Evolutionary conservation across 1,140 invertebrate species (phyloP), one percentile per base, ranked within the genome.

Genomic region (Nixonia krombeini): DNA sequence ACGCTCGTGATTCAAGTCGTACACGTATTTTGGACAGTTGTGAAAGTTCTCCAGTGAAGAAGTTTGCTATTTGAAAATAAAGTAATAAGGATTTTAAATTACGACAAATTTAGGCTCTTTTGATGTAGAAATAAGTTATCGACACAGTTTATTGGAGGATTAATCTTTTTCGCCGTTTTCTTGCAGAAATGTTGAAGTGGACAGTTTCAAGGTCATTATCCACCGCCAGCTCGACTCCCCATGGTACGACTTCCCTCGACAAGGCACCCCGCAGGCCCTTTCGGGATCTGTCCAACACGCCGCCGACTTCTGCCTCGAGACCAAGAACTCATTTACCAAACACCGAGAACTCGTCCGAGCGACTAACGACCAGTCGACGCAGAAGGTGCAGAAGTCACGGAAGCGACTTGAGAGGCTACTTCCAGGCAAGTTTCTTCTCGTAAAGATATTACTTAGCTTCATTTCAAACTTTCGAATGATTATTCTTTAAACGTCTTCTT

Each of bases 181-280:
- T 75, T 59, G 1, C 33, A 82, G 75, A 79, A 46, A 85, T 84
- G 83, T 76, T 85, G 61, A 85, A 85, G 80, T 85, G 84, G 84
- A 85, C 83, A 46, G 83, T 84, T 42, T 85, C 83, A 35, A 82
- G 83, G 69, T 83, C 82, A n/a, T 72, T 84, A 68, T 85, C 83
- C 49, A 75, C 78, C 31, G 76, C 74, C 29, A 80, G 74, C 61
- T 81, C 83, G 62, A 85, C 82, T 18, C 81, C 80, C 37, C 82
- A 84, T 44, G 72, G 68, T 28, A 73, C 79, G 12, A 69, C 70
- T 16, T 68, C 67, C n/a, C 49, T 79, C 51, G 74, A 76, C 37
- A 75, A 75, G 38, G 57, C 73, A 7, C 44, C 75, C 3, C 75
- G 82, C 16, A 73, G 69, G 40, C 84, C 83, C 16, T 84, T 84